Percentiles rank a stretch among this genome's conserved stretches.
phyloP scores from a whole-genome alignment of 2,113 vertebrate species.

The Alces alces region DNA sequence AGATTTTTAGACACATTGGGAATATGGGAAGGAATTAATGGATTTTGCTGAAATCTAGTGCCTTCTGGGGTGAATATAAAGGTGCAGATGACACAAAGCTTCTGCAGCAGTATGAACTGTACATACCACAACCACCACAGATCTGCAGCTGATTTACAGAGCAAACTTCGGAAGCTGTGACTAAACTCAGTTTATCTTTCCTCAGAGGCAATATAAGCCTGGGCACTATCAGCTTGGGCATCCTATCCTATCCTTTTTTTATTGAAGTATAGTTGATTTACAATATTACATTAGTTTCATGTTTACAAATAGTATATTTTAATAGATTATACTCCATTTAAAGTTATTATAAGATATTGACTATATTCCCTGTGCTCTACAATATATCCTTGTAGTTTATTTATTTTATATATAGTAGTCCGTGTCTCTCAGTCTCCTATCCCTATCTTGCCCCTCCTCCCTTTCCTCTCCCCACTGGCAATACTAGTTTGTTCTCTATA shows the following conservation, averaged over 20 bases:
- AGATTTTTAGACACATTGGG: neutral
- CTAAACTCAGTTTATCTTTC: neutral
- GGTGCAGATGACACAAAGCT: neutral
- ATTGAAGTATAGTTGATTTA: neutral
- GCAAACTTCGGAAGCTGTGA: neutral
- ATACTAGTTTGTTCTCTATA: neutral
- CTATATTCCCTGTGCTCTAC: neutral
- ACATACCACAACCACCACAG: neutral
- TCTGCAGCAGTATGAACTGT: neutral
- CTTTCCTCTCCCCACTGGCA: neutral
- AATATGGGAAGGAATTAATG: neutral
- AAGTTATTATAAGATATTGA: neutral
- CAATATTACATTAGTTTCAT: neutral
- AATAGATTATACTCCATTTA: neutral
- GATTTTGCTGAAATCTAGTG: neutral
- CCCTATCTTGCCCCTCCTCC: neutral
- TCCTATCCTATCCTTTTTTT: neutral
- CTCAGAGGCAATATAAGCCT: neutral
- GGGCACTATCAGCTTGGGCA: neutral
- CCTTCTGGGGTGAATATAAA: neutral
- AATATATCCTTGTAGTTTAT: neutral
- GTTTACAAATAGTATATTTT: neutral
- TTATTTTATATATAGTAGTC: neutral
- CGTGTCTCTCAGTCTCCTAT: neutral
- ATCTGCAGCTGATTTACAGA: neutral